Evolutionary conservation across 2,797 vertebrate genomes (phyloP).

Genomic region (Meda fulgida): DNA sequence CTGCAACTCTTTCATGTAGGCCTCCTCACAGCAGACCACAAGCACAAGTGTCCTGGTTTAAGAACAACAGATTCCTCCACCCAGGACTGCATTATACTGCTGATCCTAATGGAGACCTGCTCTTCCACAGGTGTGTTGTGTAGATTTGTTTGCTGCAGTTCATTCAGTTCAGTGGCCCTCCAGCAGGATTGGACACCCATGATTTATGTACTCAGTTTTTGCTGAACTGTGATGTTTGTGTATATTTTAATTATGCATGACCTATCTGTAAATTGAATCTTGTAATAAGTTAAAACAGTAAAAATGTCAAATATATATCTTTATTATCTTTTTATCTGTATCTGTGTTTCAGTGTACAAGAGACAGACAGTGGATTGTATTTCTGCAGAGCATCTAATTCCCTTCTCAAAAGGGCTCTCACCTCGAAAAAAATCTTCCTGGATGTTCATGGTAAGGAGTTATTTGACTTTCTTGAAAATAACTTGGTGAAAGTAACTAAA

Average conservation of each 20-base stretch:
- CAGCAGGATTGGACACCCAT: background rate
- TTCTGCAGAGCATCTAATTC: slow-evolving; percentile 78
- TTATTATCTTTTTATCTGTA: background rate
- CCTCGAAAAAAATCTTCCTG: slow-evolving; percentile 71
- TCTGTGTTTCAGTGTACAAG: slow-evolving; percentile 69
- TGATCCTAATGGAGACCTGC: slow-evolving; percentile 74
- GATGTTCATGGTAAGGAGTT: slow-evolving; percentile 73
- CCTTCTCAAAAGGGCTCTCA: slow-evolving; percentile 71
- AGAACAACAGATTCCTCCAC: slow-evolving; percentile 70
- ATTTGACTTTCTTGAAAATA: background rate
- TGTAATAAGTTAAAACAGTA: background rate
- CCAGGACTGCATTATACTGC: slow-evolving; percentile 54
- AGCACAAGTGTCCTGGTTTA: slow-evolving; percentile 78
- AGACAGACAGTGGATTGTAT: slow-evolving; percentile 74
- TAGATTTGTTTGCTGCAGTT: background rate
- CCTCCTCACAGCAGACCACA: slow-evolving; percentile 73
- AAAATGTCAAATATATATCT: background rate
- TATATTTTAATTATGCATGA: background rate
- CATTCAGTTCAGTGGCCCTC: background rate
- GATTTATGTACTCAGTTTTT: background rate
- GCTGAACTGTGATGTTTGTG: background rate
- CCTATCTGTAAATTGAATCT: background rate
- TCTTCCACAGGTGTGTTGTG: slow-evolving; percentile 71
- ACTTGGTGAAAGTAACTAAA: background rate
- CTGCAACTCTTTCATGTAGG: slow-evolving; percentile 72